Base-by-base conservation (phyloP, 2,797 vertebrate genomes). In the Enoplosus armatus region DNA sequence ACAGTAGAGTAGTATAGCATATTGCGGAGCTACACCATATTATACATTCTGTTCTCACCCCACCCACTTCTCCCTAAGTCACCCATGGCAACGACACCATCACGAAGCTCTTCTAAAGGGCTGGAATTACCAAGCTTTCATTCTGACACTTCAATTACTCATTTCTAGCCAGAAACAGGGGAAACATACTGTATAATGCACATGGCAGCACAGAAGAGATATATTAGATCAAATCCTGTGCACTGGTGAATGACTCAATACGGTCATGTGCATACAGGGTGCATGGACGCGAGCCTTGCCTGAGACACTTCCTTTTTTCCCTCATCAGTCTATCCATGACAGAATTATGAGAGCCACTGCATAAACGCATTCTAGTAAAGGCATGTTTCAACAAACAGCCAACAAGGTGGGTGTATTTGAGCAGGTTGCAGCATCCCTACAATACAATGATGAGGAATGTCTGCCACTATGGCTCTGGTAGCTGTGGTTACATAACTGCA, bases 71-170 rank as follows among this genome's bases (percentile, higher is more conserved):
- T 65, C 53, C 3, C 55, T 71, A 76, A 86, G 77, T 89, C 80
- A 89, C 54, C 70, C 65, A 80, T 81, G 56, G 76, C 69, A 90
- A 89, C 75, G 0, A 47, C 43, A 66, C 45, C 65, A 67, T 82
- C 53, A 61, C 5, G 2, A 64, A 5, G 48, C 39, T 16, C 51
- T 56, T 59, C 43, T 33, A 43, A n/a, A 59, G 62, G 29, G 26
- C 69, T 70, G 51, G 73, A 72, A 72, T 24, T 77, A 45, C 68
- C 39, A 26, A 16, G 31, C 41, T 90, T 80, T 79, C 63, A n/a
- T n/a, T n/a, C n/a, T 12, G 16, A 77, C 58, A 26, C 3, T 64
- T 73, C 37, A 33, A 51, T 59, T 33, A 71, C 1, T 31, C 5
- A 8, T n/a, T 39, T 65, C 20, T 55, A 16, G 6, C 24, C 18